A percentile compares a stretch with the other conserved stretches of the same genome.
phyloP scores from a whole-genome alignment of 2,888 invertebrate genomes.

The Acanthococcus lagerstroemiae region DNA sequence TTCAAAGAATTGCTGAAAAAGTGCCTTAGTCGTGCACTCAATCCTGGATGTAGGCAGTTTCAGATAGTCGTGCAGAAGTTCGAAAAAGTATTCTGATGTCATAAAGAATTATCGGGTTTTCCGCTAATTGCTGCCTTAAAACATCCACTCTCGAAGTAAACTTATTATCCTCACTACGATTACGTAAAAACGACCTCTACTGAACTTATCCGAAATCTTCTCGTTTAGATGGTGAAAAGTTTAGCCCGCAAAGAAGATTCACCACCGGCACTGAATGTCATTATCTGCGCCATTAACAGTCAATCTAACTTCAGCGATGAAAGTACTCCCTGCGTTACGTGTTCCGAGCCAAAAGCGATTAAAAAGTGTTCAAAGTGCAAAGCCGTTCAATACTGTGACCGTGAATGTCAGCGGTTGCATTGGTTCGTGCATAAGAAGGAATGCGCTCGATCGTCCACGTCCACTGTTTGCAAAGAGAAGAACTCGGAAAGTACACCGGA shows the following conservation, averaged over 20 bases:
- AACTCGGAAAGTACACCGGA: too few relatives aligned
- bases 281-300: conserved; percentile 70
- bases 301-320: conserved; percentile 42
- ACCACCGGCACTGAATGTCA: conserved; percentile 57
- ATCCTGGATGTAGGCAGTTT: too few relatives aligned
- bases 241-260: conserved; percentile 67
- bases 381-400: conserved; percentile 84
- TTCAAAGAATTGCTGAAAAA: too few relatives aligned
- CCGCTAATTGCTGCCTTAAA: too few relatives aligned
- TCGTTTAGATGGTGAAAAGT: conserved; percentile 54
- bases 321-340: conserved; percentile 66
- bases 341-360: conserved; percentile 76
- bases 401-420: conserved; percentile 86
- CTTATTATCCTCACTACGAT: too few relatives aligned
- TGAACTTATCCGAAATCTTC: too few relatives aligned
- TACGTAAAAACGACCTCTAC: too few relatives aligned
- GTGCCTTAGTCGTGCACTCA: too few relatives aligned
- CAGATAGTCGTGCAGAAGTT: too few relatives aligned
- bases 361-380: conserved; percentile 95
- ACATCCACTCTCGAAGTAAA: too few relatives aligned
- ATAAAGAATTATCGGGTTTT: too few relatives aligned
- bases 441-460: conserved; percentile 44
- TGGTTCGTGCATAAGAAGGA: conserved; percentile 86
- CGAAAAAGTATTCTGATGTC: too few relatives aligned
- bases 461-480: background rate